These are phyloP conservation scores for Polydrusus cervinus DNA, from an alignment of 2,888 invertebrate species.

Conservation along the genomic window DNA sequence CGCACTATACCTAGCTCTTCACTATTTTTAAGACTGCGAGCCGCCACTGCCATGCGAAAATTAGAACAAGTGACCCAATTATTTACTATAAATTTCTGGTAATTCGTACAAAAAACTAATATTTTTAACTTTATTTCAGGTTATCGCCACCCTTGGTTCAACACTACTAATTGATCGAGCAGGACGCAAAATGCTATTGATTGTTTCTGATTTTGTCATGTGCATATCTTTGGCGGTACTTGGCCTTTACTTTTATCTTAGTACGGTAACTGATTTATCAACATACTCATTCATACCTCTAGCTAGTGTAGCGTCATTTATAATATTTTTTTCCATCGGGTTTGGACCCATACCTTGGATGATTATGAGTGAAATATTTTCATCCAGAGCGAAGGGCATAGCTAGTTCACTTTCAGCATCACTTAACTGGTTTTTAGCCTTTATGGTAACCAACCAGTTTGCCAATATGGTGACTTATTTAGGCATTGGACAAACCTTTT, in stretches of 20 bases:
- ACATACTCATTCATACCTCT: constrained; percentile 60
- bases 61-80: too few relatives aligned
- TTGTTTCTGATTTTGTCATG: constrained; percentile 77
- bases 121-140: constrained; percentile 64
- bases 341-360: constrained; percentile 84
- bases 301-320: constrained; percentile 59
- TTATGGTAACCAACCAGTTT: constrained; percentile 78
- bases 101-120: too few relatives aligned
- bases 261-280: constrained; percentile 62
- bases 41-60: too few relatives aligned
- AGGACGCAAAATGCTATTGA: constrained; percentile 77
- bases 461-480: constrained; percentile 75
- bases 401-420: constrained; percentile 81
- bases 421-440: constrained; percentile 81
- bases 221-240: constrained; percentile 72
- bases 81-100: too few relatives aligned
- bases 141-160: constrained; percentile 75
- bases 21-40: too few relatives aligned
- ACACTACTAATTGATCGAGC: constrained; percentile 76
- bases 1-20: too few relatives aligned
- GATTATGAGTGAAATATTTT: constrained; percentile 80
- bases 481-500: constrained; percentile 78
- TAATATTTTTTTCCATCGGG: constrained; percentile 76
- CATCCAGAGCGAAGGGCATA: constrained; percentile 76
- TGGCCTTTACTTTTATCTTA: constrained; percentile 69